Percentiles rank a stretch among this genome's conserved stretches.
Evolutionary conservation across 2,113 vertebrate species (phyloP).

Genomic region (Prochilodus magdalenae): DNA sequence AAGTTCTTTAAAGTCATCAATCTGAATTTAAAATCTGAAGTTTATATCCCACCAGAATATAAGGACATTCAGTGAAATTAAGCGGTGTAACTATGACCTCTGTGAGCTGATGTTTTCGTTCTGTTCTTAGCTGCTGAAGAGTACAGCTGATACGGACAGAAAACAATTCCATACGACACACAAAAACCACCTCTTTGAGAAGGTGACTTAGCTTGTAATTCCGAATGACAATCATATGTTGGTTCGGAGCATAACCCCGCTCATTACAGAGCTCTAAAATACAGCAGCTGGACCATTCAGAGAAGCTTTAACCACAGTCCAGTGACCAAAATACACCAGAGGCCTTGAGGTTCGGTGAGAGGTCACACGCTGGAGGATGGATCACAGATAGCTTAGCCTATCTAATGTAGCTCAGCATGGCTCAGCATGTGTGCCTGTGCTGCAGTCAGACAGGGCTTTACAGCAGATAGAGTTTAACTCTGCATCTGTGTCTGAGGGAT

Average conservation of each 20-base stretch:
- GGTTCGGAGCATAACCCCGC: constrained; percentile 60
- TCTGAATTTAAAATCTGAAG: too few relatives aligned
- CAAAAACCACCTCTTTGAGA: constrained; percentile 60
- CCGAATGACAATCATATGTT: constrained; percentile 63
- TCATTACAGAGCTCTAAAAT: constrained; percentile 66
- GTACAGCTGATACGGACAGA: constrained; percentile 56
- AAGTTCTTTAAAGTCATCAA: too few relatives aligned
- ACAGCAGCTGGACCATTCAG: neutral
- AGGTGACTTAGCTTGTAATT: constrained; percentile 72
- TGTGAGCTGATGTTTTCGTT: constrained; percentile 49
- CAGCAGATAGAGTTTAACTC: constrained; percentile 8
- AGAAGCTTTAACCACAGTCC: constrained; percentile 22
- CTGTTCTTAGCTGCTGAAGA: constrained; percentile 65
- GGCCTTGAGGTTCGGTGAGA: constrained; percentile 25
- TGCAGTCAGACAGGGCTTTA: constrained; percentile 24
- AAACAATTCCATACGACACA: constrained; percentile 62
- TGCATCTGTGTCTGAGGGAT: constrained; percentile 27
- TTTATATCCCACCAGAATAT: too few relatives aligned
- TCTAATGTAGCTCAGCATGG: constrained; percentile 5
- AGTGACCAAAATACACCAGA: constrained; percentile 18
- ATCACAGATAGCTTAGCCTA: neutral
- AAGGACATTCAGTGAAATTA: too few relatives aligned
- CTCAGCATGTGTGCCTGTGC: neutral
- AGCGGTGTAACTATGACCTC: neutral
- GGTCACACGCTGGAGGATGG: constrained; percentile 18